Evolutionary conservation across 2,797 vertebrate genomes (phyloP), one percentile per base, ranked within the genome.

Genomic region (Ptychadena robeensis): DNA sequence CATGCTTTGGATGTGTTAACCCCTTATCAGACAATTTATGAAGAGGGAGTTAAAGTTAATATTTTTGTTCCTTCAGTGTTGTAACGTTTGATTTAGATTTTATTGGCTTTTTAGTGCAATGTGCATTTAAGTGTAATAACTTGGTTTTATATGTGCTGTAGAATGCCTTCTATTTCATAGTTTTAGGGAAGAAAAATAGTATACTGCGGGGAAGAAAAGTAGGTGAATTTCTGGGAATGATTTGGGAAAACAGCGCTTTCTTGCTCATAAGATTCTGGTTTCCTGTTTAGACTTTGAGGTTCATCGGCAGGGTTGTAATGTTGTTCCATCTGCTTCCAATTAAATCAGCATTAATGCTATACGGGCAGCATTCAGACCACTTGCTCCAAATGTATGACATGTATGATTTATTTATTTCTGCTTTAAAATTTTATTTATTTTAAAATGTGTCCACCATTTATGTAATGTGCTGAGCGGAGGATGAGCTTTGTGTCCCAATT

Each of bases 241-340:
- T 96, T 96, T n/a, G 94, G 90, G 87, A 88, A 91, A 91, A 90
- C 91, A 91, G 92, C 89, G 11, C 25, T 78, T 28, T 59, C 38
- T 91, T 91, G 93, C 91, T 92, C 92, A 91, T 93, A 91, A 95
- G 92, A 93, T 93, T 95, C 90, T 88, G 93, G 91, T 96, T 96
- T 96, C 94, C 95, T 96, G 95, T 96, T 95, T 95, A 94, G 94
- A 94, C 93, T 94, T 93, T 94, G 93, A 93, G 93, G 92, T 95
- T 91, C 90, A 91, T 91, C 93, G 92, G 91, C 90, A 91, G 91
- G 88, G 91, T 57, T 91, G 92, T 92, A 91, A 92, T 94, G 89
- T 92, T 92, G 89, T 92, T 93, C 94, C 95, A 96, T 96, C 95
- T 97, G 96, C 91, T 94, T 95, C 93, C 91, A 95, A 96, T 97